These are phyloP conservation scores for Distichodus sexfasciatus DNA, from an alignment of 2,797 vertebrate genomes.

Conservation along the genomic window DNA sequence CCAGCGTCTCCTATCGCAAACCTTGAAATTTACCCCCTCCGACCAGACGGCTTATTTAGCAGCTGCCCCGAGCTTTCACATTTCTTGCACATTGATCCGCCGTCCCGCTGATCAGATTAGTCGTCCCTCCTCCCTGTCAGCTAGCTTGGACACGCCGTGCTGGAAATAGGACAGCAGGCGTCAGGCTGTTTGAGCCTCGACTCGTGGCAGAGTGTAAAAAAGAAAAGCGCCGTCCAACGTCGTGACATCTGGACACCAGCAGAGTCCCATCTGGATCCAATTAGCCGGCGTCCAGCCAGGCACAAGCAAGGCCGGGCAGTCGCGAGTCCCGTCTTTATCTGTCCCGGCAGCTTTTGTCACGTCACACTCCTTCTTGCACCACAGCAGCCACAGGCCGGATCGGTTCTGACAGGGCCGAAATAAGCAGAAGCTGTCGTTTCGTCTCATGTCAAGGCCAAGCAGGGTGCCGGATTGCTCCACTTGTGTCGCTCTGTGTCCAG, in stretches of 20 bases:
- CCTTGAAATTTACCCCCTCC: background rate
- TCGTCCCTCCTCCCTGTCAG: background rate
- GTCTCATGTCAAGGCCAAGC: background rate
- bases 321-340: slow-evolving; percentile 39
- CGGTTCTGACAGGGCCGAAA: slow-evolving; percentile 54
- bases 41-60: slow-evolving; percentile 49
- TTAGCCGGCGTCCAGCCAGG: slow-evolving; percentile 39
- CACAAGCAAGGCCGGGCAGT: background rate
- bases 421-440: slow-evolving; percentile 51
- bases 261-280: slow-evolving; percentile 55
- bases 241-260: slow-evolving; percentile 46
- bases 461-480: slow-evolving; percentile 3
- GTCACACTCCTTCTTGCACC: slow-evolving; percentile 44
- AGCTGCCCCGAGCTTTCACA: slow-evolving; percentile 44
- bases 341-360: slow-evolving; percentile 48
- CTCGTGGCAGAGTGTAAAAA: background rate
- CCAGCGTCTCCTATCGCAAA: background rate
- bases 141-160: slow-evolving; percentile 12
- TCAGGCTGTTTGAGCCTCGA: too few species aligned
- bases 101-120: slow-evolving; percentile 56
- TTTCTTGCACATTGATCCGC: slow-evolving; percentile 58
- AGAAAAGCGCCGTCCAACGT: slow-evolving; percentile 4
- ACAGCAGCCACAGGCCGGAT: slow-evolving; percentile 42
- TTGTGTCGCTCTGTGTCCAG: slow-evolving; percentile 30
- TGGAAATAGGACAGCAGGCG: slow-evolving; percentile 6